A percentile compares a stretch with the other conserved stretches of the same genome.
Evolutionary conservation across 2,888 invertebrate genomes (phyloP).

Genomic region (Callosobruchus maculatus): DNA sequence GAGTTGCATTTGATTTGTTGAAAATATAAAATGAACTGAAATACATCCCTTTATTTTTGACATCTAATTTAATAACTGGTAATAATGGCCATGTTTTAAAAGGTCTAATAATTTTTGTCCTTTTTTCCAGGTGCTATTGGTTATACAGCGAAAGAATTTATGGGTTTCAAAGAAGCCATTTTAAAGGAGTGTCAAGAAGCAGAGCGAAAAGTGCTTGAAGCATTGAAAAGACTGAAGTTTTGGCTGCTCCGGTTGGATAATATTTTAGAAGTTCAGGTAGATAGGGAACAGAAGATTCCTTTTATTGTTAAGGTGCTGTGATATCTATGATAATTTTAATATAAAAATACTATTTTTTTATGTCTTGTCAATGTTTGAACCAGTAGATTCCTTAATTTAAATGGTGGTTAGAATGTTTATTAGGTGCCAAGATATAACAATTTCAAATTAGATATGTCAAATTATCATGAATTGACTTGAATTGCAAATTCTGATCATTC

Average conservation of each 20-base stretch:
- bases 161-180: slow-evolving; percentile 16
- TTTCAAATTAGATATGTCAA: no score
- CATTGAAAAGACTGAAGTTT: background rate
- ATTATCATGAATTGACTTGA: no score
- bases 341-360: background rate
- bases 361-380: no score
- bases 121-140: background rate
- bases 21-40: no score
- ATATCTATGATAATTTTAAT: slow-evolving; percentile 4
- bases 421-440: no score
- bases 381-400: no score
- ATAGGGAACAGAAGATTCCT: slow-evolving; percentile 28
- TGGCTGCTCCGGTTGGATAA: slow-evolving; percentile 33
- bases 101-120: background rate
- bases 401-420: no score
- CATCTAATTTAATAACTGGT: no score
- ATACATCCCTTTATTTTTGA: no score
- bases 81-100: no score
- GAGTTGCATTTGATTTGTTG: no score
- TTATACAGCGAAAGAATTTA: slow-evolving; percentile 2
- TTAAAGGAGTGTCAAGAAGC: slow-evolving; percentile 1
- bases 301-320: slow-evolving; percentile 30
- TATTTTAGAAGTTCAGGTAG: slow-evolving; percentile 36
- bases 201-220: slow-evolving; percentile 35
- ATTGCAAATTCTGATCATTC: no score